Conservation (phyloP, 2,113 vertebrate species). For the Scomber scombrus region DNA sequence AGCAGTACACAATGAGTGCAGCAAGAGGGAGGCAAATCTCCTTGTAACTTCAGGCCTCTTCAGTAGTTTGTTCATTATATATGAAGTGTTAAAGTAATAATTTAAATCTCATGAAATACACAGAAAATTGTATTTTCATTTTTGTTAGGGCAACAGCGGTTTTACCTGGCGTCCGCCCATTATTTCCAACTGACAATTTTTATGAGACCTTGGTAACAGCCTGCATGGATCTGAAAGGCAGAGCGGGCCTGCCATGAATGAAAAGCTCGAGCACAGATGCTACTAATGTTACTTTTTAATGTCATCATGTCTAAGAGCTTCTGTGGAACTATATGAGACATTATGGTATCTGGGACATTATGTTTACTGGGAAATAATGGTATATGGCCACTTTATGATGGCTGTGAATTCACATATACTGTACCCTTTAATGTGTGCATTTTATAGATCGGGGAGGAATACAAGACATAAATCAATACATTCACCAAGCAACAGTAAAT, state of each 20-base stretch:
- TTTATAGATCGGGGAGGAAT: background rate
- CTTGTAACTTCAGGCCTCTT: background rate
- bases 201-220: background rate
- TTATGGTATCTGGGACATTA: background rate
- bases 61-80: background rate
- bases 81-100: background rate
- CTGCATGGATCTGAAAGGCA: background rate
- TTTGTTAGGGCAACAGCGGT: background rate
- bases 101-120: background rate
- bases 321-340: background rate
- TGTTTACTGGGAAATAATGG: background rate
- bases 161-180: background rate
- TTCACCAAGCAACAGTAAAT: constrained; percentile 33
- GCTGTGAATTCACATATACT: constrained; percentile 2
- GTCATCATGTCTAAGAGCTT: background rate
- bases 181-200: background rate
- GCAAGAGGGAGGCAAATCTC: constrained; percentile 58
- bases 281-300: background rate
- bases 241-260: background rate
- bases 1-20: constrained; percentile 2
- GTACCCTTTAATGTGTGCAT: background rate
- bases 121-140: background rate
- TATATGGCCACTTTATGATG: background rate
- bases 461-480: constrained; percentile 46
- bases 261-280: background rate